phyloP scores from a whole-genome alignment of 2,113 vertebrate genomes.

The Nannospalax galili region DNA sequence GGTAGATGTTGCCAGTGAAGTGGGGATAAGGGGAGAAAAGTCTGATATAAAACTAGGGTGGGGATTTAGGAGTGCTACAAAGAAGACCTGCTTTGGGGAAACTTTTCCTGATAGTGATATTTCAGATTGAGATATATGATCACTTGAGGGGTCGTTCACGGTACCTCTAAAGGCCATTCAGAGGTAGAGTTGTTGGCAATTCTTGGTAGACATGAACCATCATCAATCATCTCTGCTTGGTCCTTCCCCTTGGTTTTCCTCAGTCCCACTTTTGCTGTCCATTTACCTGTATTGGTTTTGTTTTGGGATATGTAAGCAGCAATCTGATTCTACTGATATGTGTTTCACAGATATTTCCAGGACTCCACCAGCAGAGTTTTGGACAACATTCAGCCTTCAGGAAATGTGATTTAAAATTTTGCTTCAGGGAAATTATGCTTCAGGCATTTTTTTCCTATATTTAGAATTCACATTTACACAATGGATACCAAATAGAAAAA shows the following conservation, averaged over 20 bases:
- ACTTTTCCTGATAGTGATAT: not conserved
- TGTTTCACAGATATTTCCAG: slow-evolving; percentile 19
- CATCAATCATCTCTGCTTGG: not conserved
- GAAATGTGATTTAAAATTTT: slow-evolving; percentile 34
- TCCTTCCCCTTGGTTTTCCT: not conserved
- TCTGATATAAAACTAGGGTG: not conserved
- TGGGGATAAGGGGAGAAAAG: not conserved
- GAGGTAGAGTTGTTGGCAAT: not conserved
- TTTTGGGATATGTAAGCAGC: not conserved
- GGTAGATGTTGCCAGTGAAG: not conserved
- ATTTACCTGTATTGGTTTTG: not conserved
- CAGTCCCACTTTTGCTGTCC: not conserved
- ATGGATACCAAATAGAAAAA: not conserved
- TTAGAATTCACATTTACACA: slow-evolving; percentile 49
- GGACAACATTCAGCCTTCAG: not conserved
- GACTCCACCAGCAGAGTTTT: not conserved
- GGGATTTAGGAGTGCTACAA: no score
- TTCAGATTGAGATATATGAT: not conserved
- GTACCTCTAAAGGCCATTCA: not conserved
- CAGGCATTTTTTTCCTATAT: slow-evolving; percentile 36
- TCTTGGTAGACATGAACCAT: not conserved
- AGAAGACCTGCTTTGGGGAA: not conserved
- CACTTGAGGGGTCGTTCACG: not conserved
- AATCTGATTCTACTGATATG: not conserved
- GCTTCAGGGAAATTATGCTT: slow-evolving; percentile 26